Base-by-base conservation (phyloP, 2,888 invertebrate species). In the Rutpela maculata region DNA sequence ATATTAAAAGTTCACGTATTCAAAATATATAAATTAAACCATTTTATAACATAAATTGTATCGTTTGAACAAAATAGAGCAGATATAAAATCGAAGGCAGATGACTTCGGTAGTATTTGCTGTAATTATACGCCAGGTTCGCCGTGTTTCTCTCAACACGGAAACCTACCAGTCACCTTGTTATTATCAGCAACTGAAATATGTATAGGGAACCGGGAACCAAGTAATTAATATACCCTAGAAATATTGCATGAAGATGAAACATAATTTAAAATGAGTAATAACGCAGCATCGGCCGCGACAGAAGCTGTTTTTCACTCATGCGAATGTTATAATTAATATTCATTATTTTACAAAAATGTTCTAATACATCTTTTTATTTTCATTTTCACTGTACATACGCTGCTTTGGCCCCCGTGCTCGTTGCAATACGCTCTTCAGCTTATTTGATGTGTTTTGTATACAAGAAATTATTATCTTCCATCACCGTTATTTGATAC, bases 391-490 rank as follows among this genome's bases (percentile, higher is more conserved):
- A 7, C 6, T 50, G n/a, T n/a, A 50, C 50, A 50, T 15, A 50
- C 50, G 50, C 15, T 50, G 50, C 50, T 50, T 50, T 50, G 12
- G 50, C n/a, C 15, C 15, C n/a, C 15, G 12, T 15, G 50, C 50
- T 9, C 43, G n/a, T n/a, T 50, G 50, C 50, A 50, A 50, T n/a
- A 50, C 31, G 7, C 31, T 7, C 2, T n/a, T 43, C 43, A 43
- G 43, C 43, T 59, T 74, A 66, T 74, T 65, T 63, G 55, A 66
- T 63, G 72, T 66, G 69, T 75, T 67, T 62, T 69, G n/a, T 35
- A 63, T 75, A 68, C 60, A 69, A 75, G 77, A 79, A 69, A 68
- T 77, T 77, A 76, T 76, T 69, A 77, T 77, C 77, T 55, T 74
- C 73, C 65, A 66, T 66, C 79, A 70, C 66, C 72, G 62, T 68